Evolutionary conservation across 2,797 vertebrate genomes (phyloP).

Genomic region (Trematomus bernacchii): DNA sequence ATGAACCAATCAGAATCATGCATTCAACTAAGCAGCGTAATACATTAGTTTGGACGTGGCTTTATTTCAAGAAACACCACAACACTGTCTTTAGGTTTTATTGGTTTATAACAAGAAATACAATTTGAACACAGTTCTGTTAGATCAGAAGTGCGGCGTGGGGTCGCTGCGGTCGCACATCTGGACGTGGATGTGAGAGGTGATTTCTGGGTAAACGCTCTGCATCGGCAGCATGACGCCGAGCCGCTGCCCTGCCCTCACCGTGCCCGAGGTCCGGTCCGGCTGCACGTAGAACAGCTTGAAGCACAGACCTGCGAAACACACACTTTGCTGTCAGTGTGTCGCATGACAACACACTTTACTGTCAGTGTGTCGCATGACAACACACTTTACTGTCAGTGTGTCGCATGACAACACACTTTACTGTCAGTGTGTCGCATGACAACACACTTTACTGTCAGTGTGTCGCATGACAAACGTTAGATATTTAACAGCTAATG

Average conservation of each 20-base stretch:
- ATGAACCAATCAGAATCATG: too few relatives aligned
- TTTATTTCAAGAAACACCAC: not conserved
- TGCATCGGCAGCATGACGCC: constrained; percentile 84
- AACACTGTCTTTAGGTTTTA: not conserved
- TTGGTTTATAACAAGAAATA: not conserved
- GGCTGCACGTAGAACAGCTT: constrained; percentile 81
- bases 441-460: too few relatives aligned
- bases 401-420: too few relatives aligned
- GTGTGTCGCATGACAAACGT: too few relatives aligned
- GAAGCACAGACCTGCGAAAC: constrained; percentile 76
- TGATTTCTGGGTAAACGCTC: constrained; percentile 76
- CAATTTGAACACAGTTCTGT: not conserved
- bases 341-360: too few relatives aligned
- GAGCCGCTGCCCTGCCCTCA: constrained; percentile 73
- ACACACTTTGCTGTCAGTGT: too few relatives aligned
- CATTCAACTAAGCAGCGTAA: too few relatives aligned
- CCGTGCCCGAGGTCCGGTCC: constrained; percentile 31
- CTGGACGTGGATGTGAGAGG: constrained; percentile 83
- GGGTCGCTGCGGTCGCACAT: constrained; percentile 72
- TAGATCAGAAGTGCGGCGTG: constrained; percentile 57
- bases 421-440: too few relatives aligned
- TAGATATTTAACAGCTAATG: too few relatives aligned
- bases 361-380: too few relatives aligned
- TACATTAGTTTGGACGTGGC: too few relatives aligned
- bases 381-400: too few relatives aligned